phyloP scores from a whole-genome alignment of 2,888 invertebrate genomes.

The Polymixis lichenea region DNA sequence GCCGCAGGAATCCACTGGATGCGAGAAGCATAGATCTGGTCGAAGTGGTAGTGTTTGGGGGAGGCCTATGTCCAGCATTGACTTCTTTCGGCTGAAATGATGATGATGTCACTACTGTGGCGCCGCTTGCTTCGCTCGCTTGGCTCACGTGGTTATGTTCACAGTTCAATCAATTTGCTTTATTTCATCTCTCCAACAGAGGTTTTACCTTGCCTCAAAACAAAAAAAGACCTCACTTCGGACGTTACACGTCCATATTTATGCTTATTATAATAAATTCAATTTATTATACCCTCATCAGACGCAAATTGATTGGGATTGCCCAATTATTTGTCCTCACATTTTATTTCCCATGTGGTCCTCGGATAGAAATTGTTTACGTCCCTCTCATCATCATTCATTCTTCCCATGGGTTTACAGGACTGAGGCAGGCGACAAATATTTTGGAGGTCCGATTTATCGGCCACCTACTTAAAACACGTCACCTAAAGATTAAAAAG shows the following conservation, averaged over 20 bases:
- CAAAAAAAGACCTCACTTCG: neutral
- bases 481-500: neutral
- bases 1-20: too few species aligned
- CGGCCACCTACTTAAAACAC: neutral
- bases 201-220: neutral
- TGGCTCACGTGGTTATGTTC: too few species aligned
- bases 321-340: slow-evolving; percentile 30
- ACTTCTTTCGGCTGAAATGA: too few species aligned
- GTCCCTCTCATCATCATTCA: slow-evolving; percentile 14
- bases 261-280: slow-evolving; percentile 37
- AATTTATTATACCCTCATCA: slow-evolving; percentile 49
- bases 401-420: neutral
- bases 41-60: too few species aligned
- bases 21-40: too few species aligned
- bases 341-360: slow-evolving; percentile 44
- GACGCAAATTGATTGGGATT: slow-evolving; percentile 43
- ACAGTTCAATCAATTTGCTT: too few species aligned
- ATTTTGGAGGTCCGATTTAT: neutral
- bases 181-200: too few species aligned
- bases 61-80: too few species aligned
- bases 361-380: slow-evolving; percentile 23
- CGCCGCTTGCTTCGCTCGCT: too few species aligned
- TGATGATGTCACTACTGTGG: too few species aligned
- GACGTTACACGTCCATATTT: neutral
- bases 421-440: neutral